Evolutionary conservation across 2,113 vertebrate species (phyloP), one percentile per base, ranked within the genome.

Genomic region (Rhineura floridana): DNA sequence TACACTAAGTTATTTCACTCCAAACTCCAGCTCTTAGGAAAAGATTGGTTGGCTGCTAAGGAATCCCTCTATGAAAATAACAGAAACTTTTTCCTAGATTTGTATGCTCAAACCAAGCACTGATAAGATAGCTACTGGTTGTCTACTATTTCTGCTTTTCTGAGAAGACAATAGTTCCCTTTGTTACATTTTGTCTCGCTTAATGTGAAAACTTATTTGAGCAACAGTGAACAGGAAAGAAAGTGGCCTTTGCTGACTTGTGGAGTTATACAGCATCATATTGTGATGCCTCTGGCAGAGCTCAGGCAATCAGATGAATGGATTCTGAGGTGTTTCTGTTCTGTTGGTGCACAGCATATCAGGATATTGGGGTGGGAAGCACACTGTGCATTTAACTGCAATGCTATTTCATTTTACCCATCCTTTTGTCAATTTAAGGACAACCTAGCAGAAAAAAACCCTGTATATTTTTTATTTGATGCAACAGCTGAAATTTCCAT

Each of bases 161-260:
- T 90, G 88, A 87, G 28, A 69, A 77, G 10, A n/a, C 83, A 89
- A 6, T 70, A 87, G 46, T 81, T 63, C 65, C n/a, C 87, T 90
- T 91, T 90, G 69, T 93, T 92, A 75, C 92, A 88, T 91, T 91
- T 86, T 91, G 75, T 9, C 87, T 94, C 88, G n/a, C 89, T 93
- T 93, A 87, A 81, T 84, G 73, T 76, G 86, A 72, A 83, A 44
- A 85, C 69, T 52, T 89, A 87, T 65, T 93, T 77, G 90, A 90
- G 77, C 36, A 87, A 86, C 10, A 84, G 69, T 36, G 84, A 83
- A 89, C 36, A 85, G 46, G 19, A 86, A 77, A 88, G 91, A 86
- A 75, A 88, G 88, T 88, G 90, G 8, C 39, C 89, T 93, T 94
- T 55, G 59, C 87, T 92, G 77, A 87, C 87, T 80, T 70, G 13